Conservation (phyloP, 2,888 invertebrate genomes). For the Oegoconia quadripuncta region DNA sequence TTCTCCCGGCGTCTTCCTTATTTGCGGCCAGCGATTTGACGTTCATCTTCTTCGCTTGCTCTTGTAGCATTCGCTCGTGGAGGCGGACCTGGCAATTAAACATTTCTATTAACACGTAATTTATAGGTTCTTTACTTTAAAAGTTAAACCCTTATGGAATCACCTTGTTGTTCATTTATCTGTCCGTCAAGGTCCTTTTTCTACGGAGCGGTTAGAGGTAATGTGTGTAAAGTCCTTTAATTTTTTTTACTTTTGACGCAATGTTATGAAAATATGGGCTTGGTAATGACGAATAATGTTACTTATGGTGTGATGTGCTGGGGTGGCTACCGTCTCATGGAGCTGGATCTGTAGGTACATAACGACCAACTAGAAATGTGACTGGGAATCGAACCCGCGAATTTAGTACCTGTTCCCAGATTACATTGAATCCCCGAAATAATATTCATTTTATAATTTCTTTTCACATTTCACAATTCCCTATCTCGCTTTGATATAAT, state of each 20-base stretch:
- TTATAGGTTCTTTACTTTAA: neutral
- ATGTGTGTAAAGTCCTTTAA: too few species aligned
- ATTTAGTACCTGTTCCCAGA: too few species aligned
- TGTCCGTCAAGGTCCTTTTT: too few species aligned
- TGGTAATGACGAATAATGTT: neutral
- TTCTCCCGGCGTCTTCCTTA: constrained; percentile 78
- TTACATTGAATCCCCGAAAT: too few species aligned
- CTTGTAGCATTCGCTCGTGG: constrained; percentile 83
- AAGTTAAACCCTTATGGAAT: too few species aligned
- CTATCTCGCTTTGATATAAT: neutral
- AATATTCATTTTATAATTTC: neutral
- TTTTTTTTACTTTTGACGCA: too few species aligned
- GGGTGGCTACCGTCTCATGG: neutral
- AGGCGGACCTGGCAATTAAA: constrained; percentile 60
- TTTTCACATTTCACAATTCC: too few species aligned
- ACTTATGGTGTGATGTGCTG: neutral
- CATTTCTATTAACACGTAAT: neutral
- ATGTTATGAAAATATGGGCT: too few species aligned
- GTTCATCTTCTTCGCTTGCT: constrained; percentile 88
- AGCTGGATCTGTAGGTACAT: neutral
- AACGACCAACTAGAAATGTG: neutral
- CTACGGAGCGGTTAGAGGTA: too few species aligned
- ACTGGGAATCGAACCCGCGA: neutral
- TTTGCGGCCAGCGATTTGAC: constrained; percentile 85
- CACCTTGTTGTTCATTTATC: too few species aligned